These are phyloP conservation scores for Prorops nasuta DNA, from an alignment of 1,140 invertebrate genomes.

Conservation along the genomic window DNA sequence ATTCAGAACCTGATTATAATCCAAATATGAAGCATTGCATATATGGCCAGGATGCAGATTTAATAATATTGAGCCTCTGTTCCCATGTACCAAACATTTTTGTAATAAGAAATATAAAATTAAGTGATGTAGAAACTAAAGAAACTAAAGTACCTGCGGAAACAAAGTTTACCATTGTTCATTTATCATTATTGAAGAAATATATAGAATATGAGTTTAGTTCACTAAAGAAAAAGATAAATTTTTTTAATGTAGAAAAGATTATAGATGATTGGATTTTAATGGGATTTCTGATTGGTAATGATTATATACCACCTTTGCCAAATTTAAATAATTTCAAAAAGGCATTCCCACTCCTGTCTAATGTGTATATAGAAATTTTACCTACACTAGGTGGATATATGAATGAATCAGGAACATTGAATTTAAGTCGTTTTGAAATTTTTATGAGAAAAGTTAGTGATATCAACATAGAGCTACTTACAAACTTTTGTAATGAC, in stretches of 20 bases:
- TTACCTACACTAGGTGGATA: slow-evolving; percentile 86
- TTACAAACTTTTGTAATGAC: too few species aligned
- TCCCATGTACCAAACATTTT: slow-evolving; percentile 91
- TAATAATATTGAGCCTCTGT: slow-evolving; percentile 90
- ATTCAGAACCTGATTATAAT: slow-evolving; percentile 78
- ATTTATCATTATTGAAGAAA: slow-evolving; percentile 85
- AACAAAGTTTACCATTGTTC: slow-evolving; percentile 88
- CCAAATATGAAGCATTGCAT: slow-evolving; percentile 88
- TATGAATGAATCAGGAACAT: slow-evolving; percentile 84
- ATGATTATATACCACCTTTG: slow-evolving; percentile 95
- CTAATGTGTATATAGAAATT: slow-evolving; percentile 83
- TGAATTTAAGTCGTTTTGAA: slow-evolving; percentile 85
- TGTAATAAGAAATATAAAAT: slow-evolving; percentile 81
- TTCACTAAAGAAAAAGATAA: slow-evolving; percentile 65
- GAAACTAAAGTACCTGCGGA: slow-evolving; percentile 71
- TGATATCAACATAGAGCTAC: slow-evolving; percentile 50
- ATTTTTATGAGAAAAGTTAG: slow-evolving; percentile 78
- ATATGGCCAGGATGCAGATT: slow-evolving; percentile 92
- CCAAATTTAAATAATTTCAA: slow-evolving; percentile 91
- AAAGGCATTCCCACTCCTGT: slow-evolving; percentile 83
- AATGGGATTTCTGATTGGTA: slow-evolving; percentile 95
- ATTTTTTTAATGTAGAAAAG: slow-evolving; percentile 64
- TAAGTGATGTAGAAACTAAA: slow-evolving; percentile 62
- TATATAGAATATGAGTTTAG: slow-evolving; percentile 91
- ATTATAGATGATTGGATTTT: slow-evolving; percentile 79